These are phyloP conservation scores for Trissolcus basalis DNA, from an alignment of 1,140 invertebrate species.

Conservation along the genomic window DNA sequence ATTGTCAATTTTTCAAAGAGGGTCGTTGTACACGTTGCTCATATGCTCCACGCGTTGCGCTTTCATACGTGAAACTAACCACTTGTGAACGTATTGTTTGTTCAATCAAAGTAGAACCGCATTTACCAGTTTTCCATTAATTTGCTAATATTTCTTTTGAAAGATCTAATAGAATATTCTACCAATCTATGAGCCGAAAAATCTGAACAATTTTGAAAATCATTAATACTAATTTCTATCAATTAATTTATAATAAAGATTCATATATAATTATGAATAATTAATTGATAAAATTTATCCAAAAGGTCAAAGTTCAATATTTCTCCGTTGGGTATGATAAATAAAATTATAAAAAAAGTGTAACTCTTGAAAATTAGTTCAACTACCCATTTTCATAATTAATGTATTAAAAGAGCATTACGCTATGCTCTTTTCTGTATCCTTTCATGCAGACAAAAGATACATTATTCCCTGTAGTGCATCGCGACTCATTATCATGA, in stretches of 20 bases:
- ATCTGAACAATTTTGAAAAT: no score
- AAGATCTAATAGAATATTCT: no score
- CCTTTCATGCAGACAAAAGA: conserved; percentile 10
- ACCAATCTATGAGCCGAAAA: no score
- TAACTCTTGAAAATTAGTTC: neutral
- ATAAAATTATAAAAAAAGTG: conserved; percentile 17
- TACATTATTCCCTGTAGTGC: conserved; percentile 12
- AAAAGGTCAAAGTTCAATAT: conserved; percentile 10
- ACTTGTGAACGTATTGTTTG: neutral
- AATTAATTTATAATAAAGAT: no score
- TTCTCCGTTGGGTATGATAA: neutral
- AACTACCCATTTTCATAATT: conserved; percentile 8
- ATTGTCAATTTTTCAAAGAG: conserved; percentile 38
- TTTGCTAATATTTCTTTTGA: neutral
- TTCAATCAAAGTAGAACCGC: conserved; percentile 7
- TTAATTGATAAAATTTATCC: neutral
- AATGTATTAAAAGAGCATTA: conserved; percentile 11
- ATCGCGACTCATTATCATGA: neutral
- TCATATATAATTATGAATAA: no score
- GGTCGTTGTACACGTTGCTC: conserved; percentile 10
- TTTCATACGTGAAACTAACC: no score
- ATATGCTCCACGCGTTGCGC: no score
- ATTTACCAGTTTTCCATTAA: neutral
- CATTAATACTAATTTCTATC: no score
- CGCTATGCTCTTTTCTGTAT: neutral